Conservation (phyloP, 2,113 vertebrate species). For the Egretta garzetta region DNA sequence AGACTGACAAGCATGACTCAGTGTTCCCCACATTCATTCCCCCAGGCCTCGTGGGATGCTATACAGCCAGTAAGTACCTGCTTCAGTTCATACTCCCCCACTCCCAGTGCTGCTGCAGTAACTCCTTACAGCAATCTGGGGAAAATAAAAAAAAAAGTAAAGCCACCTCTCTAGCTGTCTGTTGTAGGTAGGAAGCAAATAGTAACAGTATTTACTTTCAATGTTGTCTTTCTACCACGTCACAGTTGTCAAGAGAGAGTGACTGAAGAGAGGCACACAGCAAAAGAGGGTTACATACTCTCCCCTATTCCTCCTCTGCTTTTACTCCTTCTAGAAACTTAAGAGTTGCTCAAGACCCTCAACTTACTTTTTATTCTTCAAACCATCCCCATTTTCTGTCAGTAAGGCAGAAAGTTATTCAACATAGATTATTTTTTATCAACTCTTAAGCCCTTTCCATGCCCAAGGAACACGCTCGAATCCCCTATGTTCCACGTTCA, state of each 20-base stretch:
- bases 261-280: not conserved
- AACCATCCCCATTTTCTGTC: not conserved
- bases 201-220: not conserved
- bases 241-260: not conserved
- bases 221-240: not conserved
- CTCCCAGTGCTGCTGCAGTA: not conserved
- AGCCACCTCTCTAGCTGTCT: not conserved
- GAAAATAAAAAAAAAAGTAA: not conserved
- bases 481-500: not conserved
- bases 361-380: not conserved
- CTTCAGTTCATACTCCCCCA: conserved; percentile 8
- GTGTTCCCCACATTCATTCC: conserved; percentile 8
- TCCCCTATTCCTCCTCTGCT: not conserved
- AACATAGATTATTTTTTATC: not conserved
- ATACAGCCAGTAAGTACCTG: conserved; percentile 19
- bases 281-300: not conserved
- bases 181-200: not conserved
- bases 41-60: not conserved
- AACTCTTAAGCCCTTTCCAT: not conserved
- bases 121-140: not conserved
- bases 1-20: conserved; percentile 46
- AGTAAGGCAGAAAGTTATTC: not conserved
- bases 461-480: not conserved
- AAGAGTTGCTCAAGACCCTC: not conserved
- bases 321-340: not conserved